Conservation (phyloP, 2,113 vertebrate species). For the Tor tambroides region DNA sequence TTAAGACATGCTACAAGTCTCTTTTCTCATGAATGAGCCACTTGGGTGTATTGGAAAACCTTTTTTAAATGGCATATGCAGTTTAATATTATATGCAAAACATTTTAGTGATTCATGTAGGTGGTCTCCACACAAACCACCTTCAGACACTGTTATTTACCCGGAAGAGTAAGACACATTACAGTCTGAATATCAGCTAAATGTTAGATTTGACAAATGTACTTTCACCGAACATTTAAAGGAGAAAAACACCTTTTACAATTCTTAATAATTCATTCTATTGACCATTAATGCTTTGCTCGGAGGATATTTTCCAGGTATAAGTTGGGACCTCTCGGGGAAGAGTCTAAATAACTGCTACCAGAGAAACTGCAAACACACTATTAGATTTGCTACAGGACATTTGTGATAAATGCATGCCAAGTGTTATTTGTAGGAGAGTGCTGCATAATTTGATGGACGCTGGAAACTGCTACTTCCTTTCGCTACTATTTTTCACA, state of each 20-base stretch:
- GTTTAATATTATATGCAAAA: conserved; percentile 22
- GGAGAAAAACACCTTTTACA: not conserved
- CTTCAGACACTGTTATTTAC: not conserved
- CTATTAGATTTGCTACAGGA: conserved; percentile 27
- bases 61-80: conserved; percentile 36
- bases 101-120: not conserved
- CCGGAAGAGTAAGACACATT: conserved; percentile 2
- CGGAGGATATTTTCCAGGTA: not conserved
- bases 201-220: not conserved
- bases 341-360: conserved; percentile 16
- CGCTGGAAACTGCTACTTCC: not conserved
- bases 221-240: not conserved
- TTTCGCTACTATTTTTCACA: conserved; percentile 17
- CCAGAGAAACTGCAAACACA: conserved; percentile 4
- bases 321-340: not conserved
- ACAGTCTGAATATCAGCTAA: not conserved
- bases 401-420: conserved; percentile 29
- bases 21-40: conserved; percentile 16
- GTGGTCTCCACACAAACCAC: not conserved
- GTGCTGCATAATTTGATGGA: conserved; percentile 36
- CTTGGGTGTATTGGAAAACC: conserved; percentile 1
- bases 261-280: not conserved
- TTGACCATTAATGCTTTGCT: not conserved
- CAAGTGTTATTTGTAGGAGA: conserved; percentile 19
- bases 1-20: conserved; percentile 31